Percentiles rank a stretch among this genome's conserved stretches.
These are phyloP conservation scores for Tiliqua scincoides DNA, from an alignment of 2,113 vertebrate genomes.

Conservation along the genomic window DNA sequence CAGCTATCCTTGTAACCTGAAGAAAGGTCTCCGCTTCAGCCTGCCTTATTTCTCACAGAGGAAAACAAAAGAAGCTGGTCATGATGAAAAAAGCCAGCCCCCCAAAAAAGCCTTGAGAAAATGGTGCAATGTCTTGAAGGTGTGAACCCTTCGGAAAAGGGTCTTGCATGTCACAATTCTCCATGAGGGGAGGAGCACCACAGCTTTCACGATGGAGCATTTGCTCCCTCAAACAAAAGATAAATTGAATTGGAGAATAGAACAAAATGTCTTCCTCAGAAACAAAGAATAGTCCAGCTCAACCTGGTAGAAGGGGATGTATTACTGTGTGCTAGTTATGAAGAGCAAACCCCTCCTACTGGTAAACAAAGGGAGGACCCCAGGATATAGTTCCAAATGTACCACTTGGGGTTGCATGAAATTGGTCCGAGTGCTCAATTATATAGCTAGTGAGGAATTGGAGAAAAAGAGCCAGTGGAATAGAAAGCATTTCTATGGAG, in stretches of 20 bases:
- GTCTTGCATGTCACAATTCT: neutral
- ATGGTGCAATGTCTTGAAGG: conserved; percentile 2
- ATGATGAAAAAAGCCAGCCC: neutral
- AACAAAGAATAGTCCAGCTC: neutral
- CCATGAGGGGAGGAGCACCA: neutral
- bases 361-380: neutral
- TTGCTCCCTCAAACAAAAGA: neutral
- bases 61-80: neutral
- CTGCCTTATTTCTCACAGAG: neutral
- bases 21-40: neutral
- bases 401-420: neutral
- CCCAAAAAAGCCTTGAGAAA: too few relatives aligned
- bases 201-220: neutral
- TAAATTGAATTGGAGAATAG: neutral
- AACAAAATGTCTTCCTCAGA: neutral
- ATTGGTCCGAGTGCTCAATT: neutral
- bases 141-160: neutral
- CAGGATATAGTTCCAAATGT: neutral
- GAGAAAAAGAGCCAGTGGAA: neutral
- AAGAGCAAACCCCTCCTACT: too few relatives aligned
- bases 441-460: neutral
- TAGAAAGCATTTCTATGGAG: neutral
- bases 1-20: neutral
- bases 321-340: neutral
- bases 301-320: neutral